These are phyloP conservation scores for Beris morrisii DNA, from an alignment of 2,888 invertebrate genomes.

Conservation along the genomic window DNA sequence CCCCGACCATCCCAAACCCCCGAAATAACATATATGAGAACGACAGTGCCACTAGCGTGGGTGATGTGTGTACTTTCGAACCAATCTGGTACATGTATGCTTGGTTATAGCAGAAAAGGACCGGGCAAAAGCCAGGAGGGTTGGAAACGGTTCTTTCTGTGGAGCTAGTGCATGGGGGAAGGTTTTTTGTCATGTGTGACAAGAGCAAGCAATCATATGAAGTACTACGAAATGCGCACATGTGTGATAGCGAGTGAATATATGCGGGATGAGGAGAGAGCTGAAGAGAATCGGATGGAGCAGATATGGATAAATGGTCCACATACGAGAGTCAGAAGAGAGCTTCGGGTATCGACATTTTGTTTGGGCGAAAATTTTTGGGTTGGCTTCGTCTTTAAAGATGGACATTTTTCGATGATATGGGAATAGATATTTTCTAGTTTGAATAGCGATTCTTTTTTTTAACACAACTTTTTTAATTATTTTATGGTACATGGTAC, in stretches of 20 bases:
- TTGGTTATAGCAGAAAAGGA: not conserved
- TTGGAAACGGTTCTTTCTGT: not conserved
- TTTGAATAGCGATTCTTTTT: no score
- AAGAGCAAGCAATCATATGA: slow-evolving; percentile 1
- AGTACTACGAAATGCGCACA: slow-evolving; percentile 23
- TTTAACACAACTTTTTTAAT: no score
- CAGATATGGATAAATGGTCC: not conserved
- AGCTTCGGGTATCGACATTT: no score
- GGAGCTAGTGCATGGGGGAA: not conserved
- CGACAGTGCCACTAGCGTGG: not conserved
- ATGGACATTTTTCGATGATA: no score
- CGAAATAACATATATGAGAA: slow-evolving; percentile 22
- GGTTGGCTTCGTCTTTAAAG: no score
- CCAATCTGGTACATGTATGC: not conserved
- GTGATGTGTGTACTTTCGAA: slow-evolving; percentile 7
- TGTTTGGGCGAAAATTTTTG: no score
- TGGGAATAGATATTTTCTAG: no score
- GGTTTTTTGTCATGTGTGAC: slow-evolving; percentile 8
- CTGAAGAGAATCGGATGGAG: not conserved
- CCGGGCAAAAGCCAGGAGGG: no score
- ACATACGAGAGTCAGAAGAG: no score
- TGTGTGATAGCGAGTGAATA: slow-evolving; percentile 22
- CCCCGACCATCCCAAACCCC: not conserved
- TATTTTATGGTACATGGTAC: no score
- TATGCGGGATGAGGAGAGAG: not conserved